Conservation (phyloP, 2,888 invertebrate genomes). For the Plutella xylostella region DNA sequence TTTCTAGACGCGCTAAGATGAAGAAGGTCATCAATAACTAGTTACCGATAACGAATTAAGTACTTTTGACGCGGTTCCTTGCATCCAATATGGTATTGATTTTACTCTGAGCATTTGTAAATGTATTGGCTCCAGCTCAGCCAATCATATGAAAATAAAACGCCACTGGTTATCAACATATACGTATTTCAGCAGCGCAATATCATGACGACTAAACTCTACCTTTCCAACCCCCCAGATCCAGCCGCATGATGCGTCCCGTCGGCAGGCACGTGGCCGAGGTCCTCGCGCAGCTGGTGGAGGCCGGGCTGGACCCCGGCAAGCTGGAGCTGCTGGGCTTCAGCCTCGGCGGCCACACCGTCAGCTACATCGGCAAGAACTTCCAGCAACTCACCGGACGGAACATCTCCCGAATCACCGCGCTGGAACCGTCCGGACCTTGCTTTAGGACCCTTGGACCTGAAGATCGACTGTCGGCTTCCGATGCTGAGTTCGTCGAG, state of each 20-base stretch:
- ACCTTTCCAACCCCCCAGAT: conserved; percentile 29
- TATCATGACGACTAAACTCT: background rate
- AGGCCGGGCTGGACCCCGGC: conserved; percentile 40
- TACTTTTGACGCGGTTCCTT: too few relatives aligned
- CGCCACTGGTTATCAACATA: too few relatives aligned
- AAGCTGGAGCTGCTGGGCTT: conserved; percentile 51
- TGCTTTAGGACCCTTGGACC: conserved; percentile 42
- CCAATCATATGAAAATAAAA: too few relatives aligned
- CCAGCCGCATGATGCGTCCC: conserved; percentile 57
- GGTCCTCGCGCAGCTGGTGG: conserved; percentile 37
- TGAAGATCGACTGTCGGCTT: conserved; percentile 36
- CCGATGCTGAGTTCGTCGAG: conserved; percentile 53
- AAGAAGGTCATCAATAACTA: too few relatives aligned
- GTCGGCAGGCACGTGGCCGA: conserved; percentile 55
- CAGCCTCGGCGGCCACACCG: conserved; percentile 54
- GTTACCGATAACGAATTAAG: too few relatives aligned
- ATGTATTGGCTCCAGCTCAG: too few relatives aligned
- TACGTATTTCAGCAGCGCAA: too few relatives aligned
- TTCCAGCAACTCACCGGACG: conserved; percentile 41
- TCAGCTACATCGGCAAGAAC: conserved; percentile 46
- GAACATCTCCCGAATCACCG: conserved; percentile 49
- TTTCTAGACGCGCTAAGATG: too few relatives aligned
- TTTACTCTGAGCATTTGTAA: too few relatives aligned
- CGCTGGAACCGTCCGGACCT: conserved; percentile 54
- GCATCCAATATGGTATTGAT: too few relatives aligned